Conservation (phyloP, 2,113 vertebrate genomes). For the Cheirogaleus medius region DNA sequence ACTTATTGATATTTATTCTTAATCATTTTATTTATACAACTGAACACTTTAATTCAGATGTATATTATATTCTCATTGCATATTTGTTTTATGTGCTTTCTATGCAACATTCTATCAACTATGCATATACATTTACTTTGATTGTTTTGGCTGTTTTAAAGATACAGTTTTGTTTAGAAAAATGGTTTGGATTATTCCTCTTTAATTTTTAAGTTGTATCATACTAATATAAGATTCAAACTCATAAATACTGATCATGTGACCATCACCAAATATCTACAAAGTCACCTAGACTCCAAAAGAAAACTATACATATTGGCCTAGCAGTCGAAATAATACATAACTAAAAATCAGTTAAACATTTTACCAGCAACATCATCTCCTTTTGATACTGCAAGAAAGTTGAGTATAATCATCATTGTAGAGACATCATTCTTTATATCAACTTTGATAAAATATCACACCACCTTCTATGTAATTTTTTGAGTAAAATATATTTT, state of each 20-base stretch:
- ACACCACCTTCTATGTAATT: not conserved
- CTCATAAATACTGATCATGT: not conserved
- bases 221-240: not conserved
- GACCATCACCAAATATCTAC: not conserved
- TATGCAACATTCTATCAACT: not conserved
- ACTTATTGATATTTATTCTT: not conserved
- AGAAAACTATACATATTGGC: not conserved
- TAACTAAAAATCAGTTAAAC: not conserved
- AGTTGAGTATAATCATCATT: not conserved
- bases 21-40: not conserved
- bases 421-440: not conserved
- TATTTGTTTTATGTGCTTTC: not conserved
- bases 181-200: not conserved
- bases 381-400: not conserved
- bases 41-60: not conserved
- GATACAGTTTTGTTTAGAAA: not conserved
- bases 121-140: not conserved
- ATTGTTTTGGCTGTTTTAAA: not conserved
- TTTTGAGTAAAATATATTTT: slow-evolving; percentile 12
- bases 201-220: not conserved
- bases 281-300: not conserved
- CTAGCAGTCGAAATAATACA: not conserved
- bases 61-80: not conserved
- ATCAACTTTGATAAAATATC: not conserved
- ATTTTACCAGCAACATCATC: not conserved